These are phyloP conservation scores for Plecotus auritus DNA, from an alignment of 2,113 vertebrate genomes.

Conservation along the genomic window DNA sequence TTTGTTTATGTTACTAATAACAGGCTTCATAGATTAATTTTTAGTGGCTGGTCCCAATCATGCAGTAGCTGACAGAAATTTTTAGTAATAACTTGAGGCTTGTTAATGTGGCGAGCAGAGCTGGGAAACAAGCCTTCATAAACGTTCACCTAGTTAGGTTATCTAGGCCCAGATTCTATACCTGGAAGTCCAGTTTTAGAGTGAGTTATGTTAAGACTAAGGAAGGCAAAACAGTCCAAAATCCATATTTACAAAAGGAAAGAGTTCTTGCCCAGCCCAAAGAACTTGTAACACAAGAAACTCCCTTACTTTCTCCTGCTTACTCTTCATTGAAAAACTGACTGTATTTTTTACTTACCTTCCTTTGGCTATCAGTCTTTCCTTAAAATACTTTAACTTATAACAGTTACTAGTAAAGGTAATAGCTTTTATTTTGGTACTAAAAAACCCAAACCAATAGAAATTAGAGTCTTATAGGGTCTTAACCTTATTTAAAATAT, in stretches of 20 bases:
- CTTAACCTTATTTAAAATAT: not conserved
- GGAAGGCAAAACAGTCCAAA: not conserved
- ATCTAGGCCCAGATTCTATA: not conserved
- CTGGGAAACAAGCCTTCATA: not conserved
- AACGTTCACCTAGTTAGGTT: not conserved
- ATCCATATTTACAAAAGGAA: slow-evolving; percentile 13
- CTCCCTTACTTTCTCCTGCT: not conserved
- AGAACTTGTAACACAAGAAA: not conserved
- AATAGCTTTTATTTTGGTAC: slow-evolving; percentile 9
- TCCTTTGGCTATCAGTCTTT: not conserved
- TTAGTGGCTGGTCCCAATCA: not conserved
- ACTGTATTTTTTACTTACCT: not conserved
- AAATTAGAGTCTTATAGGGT: not conserved
- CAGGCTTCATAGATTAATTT: not conserved
- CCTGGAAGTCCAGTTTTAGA: not conserved
- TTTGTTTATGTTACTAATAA: slow-evolving; percentile 21
- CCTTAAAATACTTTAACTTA: not conserved
- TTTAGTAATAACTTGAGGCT: not conserved
- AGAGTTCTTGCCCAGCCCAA: not conserved
- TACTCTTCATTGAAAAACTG: not conserved
- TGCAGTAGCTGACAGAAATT: not conserved
- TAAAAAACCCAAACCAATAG: not conserved
- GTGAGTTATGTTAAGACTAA: not conserved
- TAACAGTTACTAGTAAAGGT: not conserved
- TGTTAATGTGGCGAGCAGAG: not conserved